phyloP scores from a whole-genome alignment of 2,888 invertebrate species.

The Leptinotarsa haldemani region DNA sequence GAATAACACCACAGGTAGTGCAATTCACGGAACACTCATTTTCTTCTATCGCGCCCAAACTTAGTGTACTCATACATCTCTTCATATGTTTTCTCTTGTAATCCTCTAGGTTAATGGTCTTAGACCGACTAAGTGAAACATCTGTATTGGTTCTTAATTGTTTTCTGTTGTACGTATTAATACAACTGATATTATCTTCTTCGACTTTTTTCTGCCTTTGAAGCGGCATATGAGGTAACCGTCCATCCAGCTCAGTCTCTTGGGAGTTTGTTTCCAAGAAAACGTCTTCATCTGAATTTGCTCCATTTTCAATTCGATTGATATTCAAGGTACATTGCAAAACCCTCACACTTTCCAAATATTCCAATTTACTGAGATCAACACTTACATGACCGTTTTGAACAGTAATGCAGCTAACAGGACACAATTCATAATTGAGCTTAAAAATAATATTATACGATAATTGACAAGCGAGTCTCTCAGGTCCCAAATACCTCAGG shows the following conservation, averaged over 20 bases:
- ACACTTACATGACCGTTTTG: conserved; percentile 39
- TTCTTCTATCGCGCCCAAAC: conserved; percentile 49
- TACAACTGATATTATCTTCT: conserved; percentile 7
- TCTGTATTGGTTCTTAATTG: neutral
- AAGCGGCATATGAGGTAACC: conserved; percentile 30
- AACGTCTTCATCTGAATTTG: conserved; percentile 34
- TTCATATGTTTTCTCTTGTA: conserved; percentile 38
- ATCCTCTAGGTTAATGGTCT: conserved; percentile 46
- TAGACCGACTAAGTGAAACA: conserved; percentile 42
- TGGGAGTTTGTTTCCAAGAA: neutral
- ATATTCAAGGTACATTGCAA: conserved; percentile 46
- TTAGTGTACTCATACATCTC: conserved; percentile 46
- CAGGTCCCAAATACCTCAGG: conserved; percentile 54
- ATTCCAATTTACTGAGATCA: conserved; percentile 38
- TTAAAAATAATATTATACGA: conserved; percentile 49
- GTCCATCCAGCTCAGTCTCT: neutral
- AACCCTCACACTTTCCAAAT: conserved; percentile 31
- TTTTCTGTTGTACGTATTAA: neutral
- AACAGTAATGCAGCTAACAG: conserved; percentile 34
- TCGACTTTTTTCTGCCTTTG: conserved; percentile 31
- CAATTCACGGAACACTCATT: conserved; percentile 47
- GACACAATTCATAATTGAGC: conserved; percentile 28
- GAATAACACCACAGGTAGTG: conserved; percentile 47
- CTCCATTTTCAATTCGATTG: conserved; percentile 4
- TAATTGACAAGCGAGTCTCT: conserved; percentile 48